phyloP scores from a whole-genome alignment of 2,797 vertebrate species.

The Mycteria americana region DNA sequence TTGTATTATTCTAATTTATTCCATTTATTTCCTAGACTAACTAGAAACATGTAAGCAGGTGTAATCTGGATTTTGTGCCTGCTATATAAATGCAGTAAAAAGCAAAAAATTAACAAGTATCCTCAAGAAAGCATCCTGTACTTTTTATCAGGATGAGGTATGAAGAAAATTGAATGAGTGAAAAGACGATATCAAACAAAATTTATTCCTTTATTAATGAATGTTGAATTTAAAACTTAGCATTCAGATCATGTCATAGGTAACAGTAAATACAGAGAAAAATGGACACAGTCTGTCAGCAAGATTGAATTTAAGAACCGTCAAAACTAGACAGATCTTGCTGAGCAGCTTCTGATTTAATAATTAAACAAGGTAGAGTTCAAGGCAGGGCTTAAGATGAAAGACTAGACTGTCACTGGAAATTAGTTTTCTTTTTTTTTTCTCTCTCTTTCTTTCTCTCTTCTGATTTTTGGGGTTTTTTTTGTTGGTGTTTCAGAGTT shows the following conservation, averaged over 20 bases:
- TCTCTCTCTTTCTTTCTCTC: not conserved
- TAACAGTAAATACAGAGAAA: slow-evolving; percentile 75
- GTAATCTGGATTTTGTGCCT: not conserved
- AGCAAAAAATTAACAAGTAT: not conserved
- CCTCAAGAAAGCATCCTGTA: not conserved
- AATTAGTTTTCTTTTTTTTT: slow-evolving; percentile 79
- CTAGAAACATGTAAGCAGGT: not conserved
- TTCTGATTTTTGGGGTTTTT: not conserved
- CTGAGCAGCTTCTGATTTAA: slow-evolving; percentile 81
- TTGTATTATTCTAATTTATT: not conserved
- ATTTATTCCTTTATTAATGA: slow-evolving; percentile 75
- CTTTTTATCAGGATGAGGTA: slow-evolving; percentile 26
- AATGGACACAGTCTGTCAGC: slow-evolving; percentile 87
- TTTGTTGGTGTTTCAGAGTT: slow-evolving; percentile 68
- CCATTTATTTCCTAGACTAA: not conserved
- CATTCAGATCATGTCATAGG: slow-evolving; percentile 75
- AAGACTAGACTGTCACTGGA: slow-evolving; percentile 84
- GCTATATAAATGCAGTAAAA: not conserved
- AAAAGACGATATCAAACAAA: slow-evolving; percentile 57
- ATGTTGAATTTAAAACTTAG: slow-evolving; percentile 77
- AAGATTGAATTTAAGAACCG: slow-evolving; percentile 84
- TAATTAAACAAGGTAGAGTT: slow-evolving; percentile 89
- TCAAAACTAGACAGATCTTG: slow-evolving; percentile 81
- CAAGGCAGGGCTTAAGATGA: slow-evolving; percentile 83
- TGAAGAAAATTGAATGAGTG: slow-evolving; percentile 63